Conservation (phyloP, 92 coral and sea anemone species). For the Pocillopora grandis region DNA sequence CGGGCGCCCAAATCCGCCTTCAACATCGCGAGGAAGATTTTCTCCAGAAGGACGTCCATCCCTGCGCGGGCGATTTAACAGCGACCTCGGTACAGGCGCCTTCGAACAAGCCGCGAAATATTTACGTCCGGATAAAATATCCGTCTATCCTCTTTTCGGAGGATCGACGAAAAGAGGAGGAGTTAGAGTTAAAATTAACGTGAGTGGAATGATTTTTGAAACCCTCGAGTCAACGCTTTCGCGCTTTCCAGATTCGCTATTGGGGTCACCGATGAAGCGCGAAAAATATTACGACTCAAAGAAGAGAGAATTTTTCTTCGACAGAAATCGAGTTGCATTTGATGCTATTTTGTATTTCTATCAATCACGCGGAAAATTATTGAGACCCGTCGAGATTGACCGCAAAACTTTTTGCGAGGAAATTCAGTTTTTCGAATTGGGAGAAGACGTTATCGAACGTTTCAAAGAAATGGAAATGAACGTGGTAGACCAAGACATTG, state of each 20-base stretch:
- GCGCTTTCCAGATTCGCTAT: slow-evolving; percentile 81
- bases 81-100: slow-evolving; percentile 56
- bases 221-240: slow-evolving; percentile 91
- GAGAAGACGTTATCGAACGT: slow-evolving; percentile 66
- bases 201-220: slow-evolving; percentile 93
- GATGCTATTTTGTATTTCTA: slow-evolving; percentile 93
- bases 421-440: slow-evolving; percentile 86
- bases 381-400: slow-evolving; percentile 83
- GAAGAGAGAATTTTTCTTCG: slow-evolving; percentile 85
- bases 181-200: slow-evolving; percentile 78
- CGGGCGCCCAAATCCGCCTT: slow-evolving; percentile 54
- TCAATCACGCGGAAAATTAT: slow-evolving; percentile 92
- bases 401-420: slow-evolving; percentile 81
- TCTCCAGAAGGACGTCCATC: slow-evolving; percentile 51
- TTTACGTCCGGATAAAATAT: slow-evolving; percentile 53
- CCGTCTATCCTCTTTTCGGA: slow-evolving; percentile 54
- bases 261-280: slow-evolving; percentile 91
- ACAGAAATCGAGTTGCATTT: slow-evolving; percentile 90
- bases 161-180: slow-evolving; percentile 64
- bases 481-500: slow-evolving; percentile 32
- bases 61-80: slow-evolving; percentile 54
- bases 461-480: slow-evolving; percentile 53
- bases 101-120: slow-evolving; percentile 65
- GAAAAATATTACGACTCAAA: slow-evolving; percentile 72
- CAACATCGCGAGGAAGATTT: slow-evolving; percentile 39